Evolutionary conservation across 2,888 invertebrate genomes (phyloP).

Genomic region (Drosophila paranaensis): DNA sequence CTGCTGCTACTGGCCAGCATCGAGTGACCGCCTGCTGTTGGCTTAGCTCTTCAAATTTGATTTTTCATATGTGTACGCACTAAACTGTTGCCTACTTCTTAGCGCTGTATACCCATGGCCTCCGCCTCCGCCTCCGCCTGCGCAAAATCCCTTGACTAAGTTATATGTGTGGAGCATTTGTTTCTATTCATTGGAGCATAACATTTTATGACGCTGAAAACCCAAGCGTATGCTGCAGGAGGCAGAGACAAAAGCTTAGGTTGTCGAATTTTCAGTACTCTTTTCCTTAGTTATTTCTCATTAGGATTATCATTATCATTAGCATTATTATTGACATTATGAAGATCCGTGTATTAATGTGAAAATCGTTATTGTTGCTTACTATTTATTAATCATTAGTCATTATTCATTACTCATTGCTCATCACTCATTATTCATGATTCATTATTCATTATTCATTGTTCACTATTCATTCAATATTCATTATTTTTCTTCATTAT

Average conservation of each 20-base stretch:
- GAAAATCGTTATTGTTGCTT: background rate
- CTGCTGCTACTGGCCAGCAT: slow-evolving; percentile 45
- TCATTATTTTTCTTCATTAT: background rate
- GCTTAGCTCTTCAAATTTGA: slow-evolving; percentile 70
- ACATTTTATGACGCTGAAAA: slow-evolving; percentile 72
- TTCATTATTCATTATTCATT: background rate
- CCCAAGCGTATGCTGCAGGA: slow-evolving; percentile 35
- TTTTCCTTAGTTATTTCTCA: background rate
- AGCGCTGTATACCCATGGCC: background rate
- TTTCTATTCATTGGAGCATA: slow-evolving; percentile 74
- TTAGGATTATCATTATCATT: background rate
- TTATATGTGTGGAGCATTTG: slow-evolving; percentile 69
- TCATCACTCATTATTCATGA: background rate
- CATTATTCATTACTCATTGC: background rate
- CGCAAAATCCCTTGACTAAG: slow-evolving; percentile 23
- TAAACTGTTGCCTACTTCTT: slow-evolving; percentile 59
- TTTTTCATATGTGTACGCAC: slow-evolving; percentile 50
- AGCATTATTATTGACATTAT: background rate
- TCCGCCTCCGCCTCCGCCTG: background rate
- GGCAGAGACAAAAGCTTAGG: background rate
- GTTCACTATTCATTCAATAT: background rate
- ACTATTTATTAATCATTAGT: background rate
- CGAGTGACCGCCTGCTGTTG: slow-evolving; percentile 61
- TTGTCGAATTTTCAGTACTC: slow-evolving; percentile 25
- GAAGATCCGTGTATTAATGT: too few relatives aligned